Conservation (phyloP, 2,888 invertebrate species). For the Odontocolon sp. region DNA sequence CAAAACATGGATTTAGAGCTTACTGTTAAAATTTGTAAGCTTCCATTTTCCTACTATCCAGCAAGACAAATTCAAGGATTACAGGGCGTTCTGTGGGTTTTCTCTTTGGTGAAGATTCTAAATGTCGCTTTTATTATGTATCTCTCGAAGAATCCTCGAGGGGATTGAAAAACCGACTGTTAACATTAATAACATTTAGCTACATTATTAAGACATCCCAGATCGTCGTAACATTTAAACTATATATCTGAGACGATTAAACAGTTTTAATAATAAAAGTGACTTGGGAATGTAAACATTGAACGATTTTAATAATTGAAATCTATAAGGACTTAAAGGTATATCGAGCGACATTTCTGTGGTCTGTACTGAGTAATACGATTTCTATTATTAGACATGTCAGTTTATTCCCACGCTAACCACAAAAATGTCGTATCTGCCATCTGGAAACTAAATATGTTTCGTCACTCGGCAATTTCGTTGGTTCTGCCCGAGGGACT, state of each 20-base stretch:
- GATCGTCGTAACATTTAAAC: conserved; percentile 75
- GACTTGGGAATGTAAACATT: too few relatives aligned
- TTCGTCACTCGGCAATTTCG: conserved; percentile 46
- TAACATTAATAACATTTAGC: conserved; percentile 80
- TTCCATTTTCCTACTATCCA: too few relatives aligned
- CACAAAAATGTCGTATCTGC: conserved; percentile 51
- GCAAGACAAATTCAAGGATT: conserved; percentile 25
- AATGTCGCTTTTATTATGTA: conserved; percentile 80
- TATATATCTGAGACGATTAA: conserved; percentile 23
- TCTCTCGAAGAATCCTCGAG: conserved; percentile 75
- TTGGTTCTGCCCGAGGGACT: conserved; percentile 20
- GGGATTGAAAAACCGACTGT: conserved; percentile 75
- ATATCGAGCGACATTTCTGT: conserved; percentile 9
- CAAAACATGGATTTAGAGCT: conserved; percentile 67
- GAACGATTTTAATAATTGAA: background rate
- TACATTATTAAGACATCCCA: conserved; percentile 79
- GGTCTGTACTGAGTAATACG: conserved; percentile 7
- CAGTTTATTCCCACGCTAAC: conserved; percentile 18
- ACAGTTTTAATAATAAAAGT: background rate
- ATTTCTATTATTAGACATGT: conserved; percentile 44
- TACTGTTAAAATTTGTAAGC: conserved; percentile 23
- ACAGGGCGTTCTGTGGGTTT: conserved; percentile 60
- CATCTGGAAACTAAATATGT: conserved; percentile 25
- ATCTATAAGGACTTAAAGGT: background rate
- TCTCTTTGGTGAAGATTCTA: conserved; percentile 68